Conservation (phyloP, 2,888 invertebrate species). For the Hypselothyrea guttata region DNA sequence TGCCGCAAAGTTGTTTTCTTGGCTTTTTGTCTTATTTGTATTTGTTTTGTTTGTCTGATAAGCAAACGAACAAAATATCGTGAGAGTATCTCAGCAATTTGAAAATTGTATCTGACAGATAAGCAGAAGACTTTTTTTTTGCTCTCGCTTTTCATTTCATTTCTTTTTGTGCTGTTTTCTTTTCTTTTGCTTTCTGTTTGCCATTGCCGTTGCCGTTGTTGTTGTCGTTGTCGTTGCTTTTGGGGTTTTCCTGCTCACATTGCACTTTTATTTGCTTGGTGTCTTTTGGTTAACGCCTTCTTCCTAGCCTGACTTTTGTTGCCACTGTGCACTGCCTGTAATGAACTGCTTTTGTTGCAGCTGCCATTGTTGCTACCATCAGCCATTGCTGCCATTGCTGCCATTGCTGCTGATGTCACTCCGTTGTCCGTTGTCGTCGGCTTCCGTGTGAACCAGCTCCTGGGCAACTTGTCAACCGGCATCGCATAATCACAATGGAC, state of each 20-base stretch:
- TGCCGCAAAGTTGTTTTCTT: constrained; percentile 33
- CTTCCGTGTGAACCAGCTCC: constrained; percentile 60
- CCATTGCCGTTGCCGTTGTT: not conserved
- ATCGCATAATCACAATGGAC: constrained; percentile 73
- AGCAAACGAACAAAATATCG: constrained; percentile 58
- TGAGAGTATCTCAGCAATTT: constrained; percentile 71
- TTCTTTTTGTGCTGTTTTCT: constrained; percentile 21
- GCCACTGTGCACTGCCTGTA: constrained; percentile 28
- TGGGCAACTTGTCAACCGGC: constrained; percentile 50
- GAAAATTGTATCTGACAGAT: constrained; percentile 69
- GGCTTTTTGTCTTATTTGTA: not conserved
- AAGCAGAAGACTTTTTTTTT: constrained; percentile 46
- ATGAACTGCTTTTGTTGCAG: constrained; percentile 45
- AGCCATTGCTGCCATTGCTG: no score
- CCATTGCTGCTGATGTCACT: constrained; percentile 20
- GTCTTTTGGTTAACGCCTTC: constrained; percentile 61
- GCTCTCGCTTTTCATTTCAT: constrained; percentile 22
- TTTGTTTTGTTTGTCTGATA: constrained; percentile 20
- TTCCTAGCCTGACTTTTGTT: constrained; percentile 51
- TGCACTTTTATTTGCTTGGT: constrained; percentile 9
- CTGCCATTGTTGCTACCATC: no score
- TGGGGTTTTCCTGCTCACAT: not conserved
- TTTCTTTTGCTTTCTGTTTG: constrained; percentile 29
- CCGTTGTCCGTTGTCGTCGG: constrained; percentile 46
- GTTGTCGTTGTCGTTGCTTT: not conserved